Base-by-base conservation (phyloP, 2,797 vertebrate genomes). In the Jordanella pulchra region DNA sequence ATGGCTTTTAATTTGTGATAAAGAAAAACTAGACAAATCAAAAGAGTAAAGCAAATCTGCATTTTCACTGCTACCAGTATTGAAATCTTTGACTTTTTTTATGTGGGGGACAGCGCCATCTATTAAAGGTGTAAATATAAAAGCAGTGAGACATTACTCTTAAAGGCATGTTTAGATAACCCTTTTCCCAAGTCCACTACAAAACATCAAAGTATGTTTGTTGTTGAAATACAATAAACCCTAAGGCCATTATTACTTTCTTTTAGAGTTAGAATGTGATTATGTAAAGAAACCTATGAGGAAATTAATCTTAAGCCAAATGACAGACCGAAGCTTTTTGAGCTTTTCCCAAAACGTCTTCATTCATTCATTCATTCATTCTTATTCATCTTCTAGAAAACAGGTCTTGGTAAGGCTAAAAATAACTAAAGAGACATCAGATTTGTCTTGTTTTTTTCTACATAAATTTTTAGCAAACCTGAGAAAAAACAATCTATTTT, bases 11-110 rank as follows among this genome's bases (percentile, higher is more conserved):
- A 82, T 78, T 70, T 71, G 75, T 68, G 55, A 65, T 25, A 54
- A 65, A 65, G 64, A 65, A 72, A 86, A 78, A 69, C 68, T 69
- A 74, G 75, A 80, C 65, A 84, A 69, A 45, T 28, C 13, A 3
- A 64, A 51, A 30, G 21, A 69, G 9, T 17, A 68, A 42, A 54
- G 67, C 48, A 3, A 81, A 83, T 84, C 2, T 0, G 55, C 7
- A 15, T 55, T 68, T 28, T 18, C 17, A 18, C 12, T 21, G 39
- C 35, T 25, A 63, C n/a, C 35, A 42, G 60, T 7, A 44, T 44
- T 42, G 39, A 44, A 63, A 63, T 27, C 10, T 30, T 55, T 21
- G 39, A 23, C 30, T 13, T 12, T 28, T 45, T n/a, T 18, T 2
- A 17, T 42, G 25, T 54, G 28, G 12, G 67, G 7, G 18, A 21